Evolutionary conservation across 2,797 vertebrate genomes (phyloP), one percentile per base, ranked within the genome.

Genomic region (Sebastes aleutianus): DNA sequence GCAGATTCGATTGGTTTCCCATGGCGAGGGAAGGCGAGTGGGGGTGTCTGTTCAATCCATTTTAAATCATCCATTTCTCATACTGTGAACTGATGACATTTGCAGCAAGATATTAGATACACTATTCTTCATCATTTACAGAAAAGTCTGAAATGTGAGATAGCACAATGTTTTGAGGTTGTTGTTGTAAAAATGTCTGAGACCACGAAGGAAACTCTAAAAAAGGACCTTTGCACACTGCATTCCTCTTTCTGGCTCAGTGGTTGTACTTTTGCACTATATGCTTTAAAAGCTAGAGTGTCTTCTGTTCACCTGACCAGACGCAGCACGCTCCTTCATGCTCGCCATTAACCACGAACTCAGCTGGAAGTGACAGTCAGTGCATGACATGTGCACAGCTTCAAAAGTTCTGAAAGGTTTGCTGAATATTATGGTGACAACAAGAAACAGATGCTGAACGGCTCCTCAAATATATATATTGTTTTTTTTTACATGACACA

Each of bases 271-370:
- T 85, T 78, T 78, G 81, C 62, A 85, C 70, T 56, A 18, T 56
- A 16, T 68, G 63, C 71, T 83, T 64, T 86, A 59, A 90, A 90
- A 85, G 47, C 79, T 87, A 65, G 1, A 76, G 68, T 71, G 65
- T 83, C 36, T 78, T 70, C 29, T 65, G 47, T 62, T 78, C 79
- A 83, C 76, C 72, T 75, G 73, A 53, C 61, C 74, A 83, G 83
- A 70, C 32, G 56, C 73, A 63, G 27, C 61, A 50, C 1, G 3
- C 61, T 74, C 54, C 66, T 65, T 58, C 32, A 11, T 64, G 77
- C 50, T 79, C 57, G 69, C 70, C 76, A 71, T 71, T 87, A 86
- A 76, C 47, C 31, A 47, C 58, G 24, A 74, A 34, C 54, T 86
- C 74, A 79, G 77, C 73, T 65, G 34, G 32, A 79, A 74, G 32